These are phyloP conservation scores for Ciconia nigra DNA, from an alignment of 2,797 vertebrate genomes.

Conservation along the genomic window DNA sequence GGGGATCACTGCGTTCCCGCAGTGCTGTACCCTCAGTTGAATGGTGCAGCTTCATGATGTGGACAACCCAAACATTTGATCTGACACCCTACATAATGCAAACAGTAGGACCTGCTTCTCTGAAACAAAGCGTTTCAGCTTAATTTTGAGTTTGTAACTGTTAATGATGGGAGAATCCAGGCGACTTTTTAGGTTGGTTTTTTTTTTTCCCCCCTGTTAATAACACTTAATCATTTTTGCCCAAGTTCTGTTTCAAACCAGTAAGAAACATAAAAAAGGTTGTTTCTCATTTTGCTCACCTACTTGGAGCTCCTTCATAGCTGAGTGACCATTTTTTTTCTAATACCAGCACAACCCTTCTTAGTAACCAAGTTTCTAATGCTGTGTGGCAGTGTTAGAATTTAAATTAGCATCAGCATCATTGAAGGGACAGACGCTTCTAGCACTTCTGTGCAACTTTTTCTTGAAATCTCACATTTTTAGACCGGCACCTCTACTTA, in stretches of 20 bases:
- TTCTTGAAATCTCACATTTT: background rate
- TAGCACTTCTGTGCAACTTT: background rate
- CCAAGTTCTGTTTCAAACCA: background rate
- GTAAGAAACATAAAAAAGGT: rapidly evolving
- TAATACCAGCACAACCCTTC: background rate
- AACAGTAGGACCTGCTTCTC: background rate
- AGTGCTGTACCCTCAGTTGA: rapidly evolving
- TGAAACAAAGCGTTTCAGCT: rapidly evolving
- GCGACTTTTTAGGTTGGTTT: rapidly evolving
- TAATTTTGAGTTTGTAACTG: background rate
- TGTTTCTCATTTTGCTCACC: background rate
- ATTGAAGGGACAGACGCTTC: background rate
- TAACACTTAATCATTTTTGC: background rate
- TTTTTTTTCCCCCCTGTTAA: rapidly evolving
- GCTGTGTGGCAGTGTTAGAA: rapidly evolving
- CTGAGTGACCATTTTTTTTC: background rate
- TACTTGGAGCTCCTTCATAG: background rate
- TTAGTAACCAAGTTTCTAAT: background rate
- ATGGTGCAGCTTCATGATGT: rapidly evolving
- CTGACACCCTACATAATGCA: rapidly evolving
- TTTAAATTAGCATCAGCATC: background rate
- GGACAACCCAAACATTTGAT: no score
- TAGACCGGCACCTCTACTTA: background rate
- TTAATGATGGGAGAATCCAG: background rate
- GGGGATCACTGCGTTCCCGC: rapidly evolving